A percentile compares a stretch with the other conserved stretches of the same genome.
Conservation (phyloP, 2,888 invertebrate species). For the Herminia tarsipennalis region DNA sequence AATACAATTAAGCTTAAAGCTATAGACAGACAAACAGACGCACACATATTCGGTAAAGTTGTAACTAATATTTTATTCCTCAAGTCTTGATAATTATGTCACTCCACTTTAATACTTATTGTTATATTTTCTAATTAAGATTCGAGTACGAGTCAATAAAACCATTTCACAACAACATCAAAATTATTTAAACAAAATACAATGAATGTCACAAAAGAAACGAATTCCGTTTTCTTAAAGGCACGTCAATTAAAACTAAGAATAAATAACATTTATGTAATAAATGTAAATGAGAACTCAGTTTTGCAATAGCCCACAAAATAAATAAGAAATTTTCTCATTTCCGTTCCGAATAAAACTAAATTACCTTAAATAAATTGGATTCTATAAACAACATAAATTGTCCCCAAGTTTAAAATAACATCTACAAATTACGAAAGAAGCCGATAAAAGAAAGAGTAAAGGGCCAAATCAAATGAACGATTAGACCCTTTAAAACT, state of each 20-base stretch:
- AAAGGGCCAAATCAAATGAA: slow-evolving; percentile 38
- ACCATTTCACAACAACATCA: too few relatives aligned
- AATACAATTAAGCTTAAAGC: too few relatives aligned
- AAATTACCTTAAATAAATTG: slow-evolving; percentile 35
- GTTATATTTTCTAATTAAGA: too few relatives aligned
- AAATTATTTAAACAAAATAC: too few relatives aligned
- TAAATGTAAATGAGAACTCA: not conserved
- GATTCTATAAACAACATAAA: slow-evolving; percentile 34
- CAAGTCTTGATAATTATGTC: too few relatives aligned
- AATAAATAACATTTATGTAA: not conserved
- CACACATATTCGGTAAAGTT: too few relatives aligned
- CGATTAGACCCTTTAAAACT: slow-evolving; percentile 42
- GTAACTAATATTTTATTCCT: too few relatives aligned
- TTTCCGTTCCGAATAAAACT: slow-evolving; percentile 11
- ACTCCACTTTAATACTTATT: too few relatives aligned
- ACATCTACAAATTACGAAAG: slow-evolving; percentile 31
- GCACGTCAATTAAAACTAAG: not conserved
- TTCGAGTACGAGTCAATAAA: too few relatives aligned
- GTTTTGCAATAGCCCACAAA: slow-evolving; percentile 7
- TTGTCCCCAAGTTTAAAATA: slow-evolving; percentile 30
- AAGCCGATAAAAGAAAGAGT: slow-evolving; percentile 32
- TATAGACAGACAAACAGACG: too few relatives aligned
- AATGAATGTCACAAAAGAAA: too few relatives aligned
- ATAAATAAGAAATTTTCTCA: not conserved
- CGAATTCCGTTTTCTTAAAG: not conserved